A percentile compares a stretch with the other conserved stretches of the same genome.
Conservation (phyloP, 2,797 vertebrate species). For the Artibeus lituratus region DNA sequence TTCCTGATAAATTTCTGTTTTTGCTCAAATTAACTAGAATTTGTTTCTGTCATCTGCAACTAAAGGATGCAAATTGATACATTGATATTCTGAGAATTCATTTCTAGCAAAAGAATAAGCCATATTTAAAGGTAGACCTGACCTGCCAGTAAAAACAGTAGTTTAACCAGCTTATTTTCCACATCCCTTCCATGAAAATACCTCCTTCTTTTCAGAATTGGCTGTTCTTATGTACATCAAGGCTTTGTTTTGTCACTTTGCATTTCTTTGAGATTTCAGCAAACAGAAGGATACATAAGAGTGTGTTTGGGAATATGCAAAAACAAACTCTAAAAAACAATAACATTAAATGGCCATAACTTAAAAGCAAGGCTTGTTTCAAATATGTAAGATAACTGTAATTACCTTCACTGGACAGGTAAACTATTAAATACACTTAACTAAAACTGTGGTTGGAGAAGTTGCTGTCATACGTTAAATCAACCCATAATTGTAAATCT, state of each 20-base stretch:
- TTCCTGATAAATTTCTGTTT: not conserved
- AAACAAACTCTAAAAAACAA: not conserved
- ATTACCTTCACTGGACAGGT: not conserved
- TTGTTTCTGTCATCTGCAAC: not conserved
- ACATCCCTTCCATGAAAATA: not conserved
- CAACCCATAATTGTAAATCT: not conserved
- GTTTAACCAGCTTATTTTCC: conserved; percentile 14
- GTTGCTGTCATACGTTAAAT: not conserved
- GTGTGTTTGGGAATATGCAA: not conserved
- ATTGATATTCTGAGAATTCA: not conserved
- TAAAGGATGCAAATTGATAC: not conserved
- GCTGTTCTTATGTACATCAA: not conserved
- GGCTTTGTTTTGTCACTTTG: not conserved
- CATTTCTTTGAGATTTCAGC: conserved; percentile 1
- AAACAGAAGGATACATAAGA: not conserved
- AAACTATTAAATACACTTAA: not conserved
- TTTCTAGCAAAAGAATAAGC: not conserved
- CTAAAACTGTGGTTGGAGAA: not conserved
- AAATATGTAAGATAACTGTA: not conserved
- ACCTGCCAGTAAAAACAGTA: not conserved
- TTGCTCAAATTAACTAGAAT: not conserved
- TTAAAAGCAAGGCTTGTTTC: conserved; percentile 1
- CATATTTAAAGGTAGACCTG: not conserved
- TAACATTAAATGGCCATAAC: not conserved
- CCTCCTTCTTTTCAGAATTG: not conserved